phyloP scores from a whole-genome alignment of 2,888 invertebrate species.

The Rhyacophila evoluta region DNA sequence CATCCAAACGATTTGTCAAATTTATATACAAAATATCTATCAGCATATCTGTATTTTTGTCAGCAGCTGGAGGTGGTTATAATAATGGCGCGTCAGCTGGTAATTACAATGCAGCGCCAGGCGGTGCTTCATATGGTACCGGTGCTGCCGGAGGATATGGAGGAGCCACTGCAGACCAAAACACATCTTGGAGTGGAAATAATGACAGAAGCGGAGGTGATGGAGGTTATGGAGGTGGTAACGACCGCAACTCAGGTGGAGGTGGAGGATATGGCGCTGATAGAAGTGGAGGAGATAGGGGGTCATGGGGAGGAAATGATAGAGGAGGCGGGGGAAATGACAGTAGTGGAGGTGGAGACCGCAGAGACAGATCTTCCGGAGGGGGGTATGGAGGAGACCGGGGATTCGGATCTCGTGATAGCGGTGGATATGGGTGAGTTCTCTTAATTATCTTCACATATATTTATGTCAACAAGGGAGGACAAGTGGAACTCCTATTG shows the following conservation, averaged over 20 bases:
- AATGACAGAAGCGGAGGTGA: conserved; percentile 55
- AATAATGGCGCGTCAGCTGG: conserved; percentile 47
- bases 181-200: conserved; percentile 55
- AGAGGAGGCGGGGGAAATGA: conserved; percentile 60
- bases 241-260: conserved; percentile 56
- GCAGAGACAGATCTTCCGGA: conserved; percentile 62
- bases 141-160: conserved; percentile 56
- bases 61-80: conserved; percentile 34
- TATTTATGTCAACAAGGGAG: too few relatives aligned
- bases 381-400: conserved; percentile 58
- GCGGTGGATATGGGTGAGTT: conserved; percentile 73
- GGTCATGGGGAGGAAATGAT: conserved; percentile 62
- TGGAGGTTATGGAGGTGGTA: conserved; percentile 57
- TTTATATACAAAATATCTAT: too few relatives aligned
- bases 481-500: too few relatives aligned
- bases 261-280: conserved; percentile 62
- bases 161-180: conserved; percentile 56
- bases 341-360: conserved; percentile 58
- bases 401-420: conserved; percentile 47
- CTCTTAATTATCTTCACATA: too few relatives aligned
- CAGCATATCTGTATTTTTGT: too few relatives aligned
- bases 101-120: conserved; percentile 57
- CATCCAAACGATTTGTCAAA: too few relatives aligned
- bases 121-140: conserved; percentile 60
- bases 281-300: conserved; percentile 60